Percentiles rank a stretch among this genome's conserved stretches.
phyloP scores from a whole-genome alignment of 2,888 invertebrate species.

The Fragum whitleyi region DNA sequence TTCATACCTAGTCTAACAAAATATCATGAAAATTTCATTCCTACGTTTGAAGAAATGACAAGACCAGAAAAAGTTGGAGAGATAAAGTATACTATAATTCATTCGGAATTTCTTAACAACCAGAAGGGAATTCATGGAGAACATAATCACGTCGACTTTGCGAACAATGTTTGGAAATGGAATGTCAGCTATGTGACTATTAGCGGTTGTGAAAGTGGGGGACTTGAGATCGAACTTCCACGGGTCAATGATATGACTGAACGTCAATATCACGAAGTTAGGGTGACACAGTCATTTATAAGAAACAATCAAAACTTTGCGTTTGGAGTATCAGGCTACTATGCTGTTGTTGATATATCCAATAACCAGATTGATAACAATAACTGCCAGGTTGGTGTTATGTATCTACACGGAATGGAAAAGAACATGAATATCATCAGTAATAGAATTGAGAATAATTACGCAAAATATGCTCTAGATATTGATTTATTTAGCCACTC shows the following conservation, averaged over 20 bases:
- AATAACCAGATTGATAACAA: conserved; percentile 94
- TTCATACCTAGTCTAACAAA: conserved; percentile 84
- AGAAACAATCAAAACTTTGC: conserved; percentile 93
- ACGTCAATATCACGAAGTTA: conserved; percentile 90
- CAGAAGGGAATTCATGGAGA: conserved; percentile 93
- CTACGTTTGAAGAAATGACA: conserved; percentile 83
- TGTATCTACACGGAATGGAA: conserved; percentile 94
- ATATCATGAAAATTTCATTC: conserved; percentile 83
- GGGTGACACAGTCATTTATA: conserved; percentile 95
- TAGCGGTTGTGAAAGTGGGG: conserved; percentile 93
- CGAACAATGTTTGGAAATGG: conserved; percentile 99
- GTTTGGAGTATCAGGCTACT: conserved; percentile 96
- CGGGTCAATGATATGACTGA: conserved; percentile 88
- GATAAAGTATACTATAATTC: conserved; percentile 91
- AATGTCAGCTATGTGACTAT: conserved; percentile 94
- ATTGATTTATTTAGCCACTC: conserved; percentile 96
- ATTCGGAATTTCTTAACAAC: conserved; percentile 94
- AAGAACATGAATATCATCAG: conserved; percentile 94
- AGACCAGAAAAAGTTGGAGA: conserved; percentile 91
- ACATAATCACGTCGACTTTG: conserved; percentile 95
- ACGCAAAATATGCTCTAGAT: conserved; percentile 93
- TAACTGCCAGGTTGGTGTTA: conserved; percentile 87
- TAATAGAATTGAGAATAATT: conserved; percentile 93
- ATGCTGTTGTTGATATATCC: conserved; percentile 94
- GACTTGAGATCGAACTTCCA: conserved; percentile 95